Percentiles rank a stretch among this genome's conserved stretches.
phyloP scores from a whole-genome alignment of 2,113 vertebrate species.

The Anseranas semipalmata region DNA sequence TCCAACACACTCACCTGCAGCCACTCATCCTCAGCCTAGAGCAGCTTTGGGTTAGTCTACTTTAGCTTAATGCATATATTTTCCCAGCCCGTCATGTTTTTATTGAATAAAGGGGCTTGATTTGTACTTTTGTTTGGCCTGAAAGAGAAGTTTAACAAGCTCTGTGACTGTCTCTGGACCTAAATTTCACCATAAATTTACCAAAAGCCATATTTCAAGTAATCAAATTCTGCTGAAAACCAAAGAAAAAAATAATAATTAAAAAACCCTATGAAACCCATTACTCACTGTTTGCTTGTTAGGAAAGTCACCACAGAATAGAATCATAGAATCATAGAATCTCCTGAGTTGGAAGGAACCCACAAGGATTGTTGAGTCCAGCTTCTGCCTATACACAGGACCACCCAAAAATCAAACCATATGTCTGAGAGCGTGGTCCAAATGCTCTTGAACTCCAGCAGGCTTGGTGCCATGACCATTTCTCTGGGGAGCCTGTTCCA shows the following conservation, averaged over 20 bases:
- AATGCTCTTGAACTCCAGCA: background rate
- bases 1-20: background rate
- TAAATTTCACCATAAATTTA: background rate
- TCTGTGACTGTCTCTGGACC: background rate
- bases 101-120: background rate
- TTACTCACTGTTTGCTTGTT: background rate
- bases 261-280: background rate
- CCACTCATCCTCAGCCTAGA: background rate
- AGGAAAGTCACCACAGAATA: background rate
- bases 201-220: background rate
- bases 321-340: background rate
- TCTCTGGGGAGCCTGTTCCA: background rate
- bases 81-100: background rate
- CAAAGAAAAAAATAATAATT: background rate
- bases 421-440: background rate
- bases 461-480: background rate
- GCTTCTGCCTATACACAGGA: background rate
- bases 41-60: background rate
- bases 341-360: background rate
- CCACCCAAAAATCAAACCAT: background rate
- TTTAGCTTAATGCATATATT: background rate
- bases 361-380: background rate
- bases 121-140: background rate
- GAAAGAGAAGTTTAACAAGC: background rate
- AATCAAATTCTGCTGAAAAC: background rate